Conservation (phyloP, 1,140 invertebrate species). For the Helicoverpa armigera region DNA sequence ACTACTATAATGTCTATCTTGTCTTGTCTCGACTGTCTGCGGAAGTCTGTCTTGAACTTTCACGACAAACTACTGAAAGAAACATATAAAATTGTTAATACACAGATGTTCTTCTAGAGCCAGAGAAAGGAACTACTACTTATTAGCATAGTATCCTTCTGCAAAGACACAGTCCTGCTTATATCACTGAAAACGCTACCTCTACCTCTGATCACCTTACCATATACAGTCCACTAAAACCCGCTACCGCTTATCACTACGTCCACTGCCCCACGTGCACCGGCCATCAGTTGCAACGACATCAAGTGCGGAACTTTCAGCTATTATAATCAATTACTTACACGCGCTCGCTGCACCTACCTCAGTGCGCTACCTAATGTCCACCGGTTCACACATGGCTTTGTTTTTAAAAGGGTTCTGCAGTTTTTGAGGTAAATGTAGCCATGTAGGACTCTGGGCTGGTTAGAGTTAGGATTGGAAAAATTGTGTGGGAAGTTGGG, state of each 20-base stretch:
- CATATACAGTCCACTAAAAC: neutral
- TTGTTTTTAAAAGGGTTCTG: conserved; percentile 29
- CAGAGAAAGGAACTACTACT: no score
- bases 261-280: conserved; percentile 13
- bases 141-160: no score
- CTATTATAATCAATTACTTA: conserved; percentile 61
- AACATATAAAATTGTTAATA: no score
- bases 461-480: neutral
- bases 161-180: no score
- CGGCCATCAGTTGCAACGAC: conserved; percentile 59
- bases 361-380: conserved; percentile 10
- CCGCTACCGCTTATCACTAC: conserved; percentile 16
- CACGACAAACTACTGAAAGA: no score
- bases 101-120: no score
- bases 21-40: no score
- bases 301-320: conserved; percentile 50
- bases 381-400: conserved; percentile 15
- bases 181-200: neutral
- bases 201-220: neutral
- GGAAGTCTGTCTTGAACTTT: no score
- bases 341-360: conserved; percentile 42
- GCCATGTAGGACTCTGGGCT: neutral
- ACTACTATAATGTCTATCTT: no score
- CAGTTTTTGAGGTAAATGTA: conserved; percentile 1
- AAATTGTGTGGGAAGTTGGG: neutral